These are phyloP conservation scores for Actinia equina DNA, from an alignment of 64 coral and sea anemone genomes.

Conservation along the genomic window DNA sequence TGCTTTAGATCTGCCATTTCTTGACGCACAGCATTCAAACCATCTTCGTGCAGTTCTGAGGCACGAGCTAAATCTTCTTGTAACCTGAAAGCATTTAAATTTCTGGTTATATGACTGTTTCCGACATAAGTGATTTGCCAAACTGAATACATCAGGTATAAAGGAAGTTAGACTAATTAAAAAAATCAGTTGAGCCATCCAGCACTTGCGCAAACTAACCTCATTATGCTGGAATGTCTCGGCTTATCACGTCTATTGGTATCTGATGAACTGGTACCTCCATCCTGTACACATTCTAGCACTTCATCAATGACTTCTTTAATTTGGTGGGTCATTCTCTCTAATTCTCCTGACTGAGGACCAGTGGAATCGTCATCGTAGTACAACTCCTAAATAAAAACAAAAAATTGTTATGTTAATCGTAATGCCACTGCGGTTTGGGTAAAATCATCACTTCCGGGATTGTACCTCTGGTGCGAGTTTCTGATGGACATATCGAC, in stretches of 20 bases:
- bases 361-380: constrained; percentile 90
- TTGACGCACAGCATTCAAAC: neutral
- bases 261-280: neutral
- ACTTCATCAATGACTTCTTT: constrained; percentile 87
- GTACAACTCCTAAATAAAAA: constrained; percentile 69
- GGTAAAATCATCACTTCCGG: neutral
- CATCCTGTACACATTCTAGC: constrained; percentile 37
- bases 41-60: neutral
- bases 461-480: constrained; percentile 72
- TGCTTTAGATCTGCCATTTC: neutral
- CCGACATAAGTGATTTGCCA: too few species aligned
- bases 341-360: constrained; percentile 56
- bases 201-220: neutral
- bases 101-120: neutral
- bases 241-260: neutral
- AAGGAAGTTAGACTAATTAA: neutral
- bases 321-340: constrained; percentile 89
- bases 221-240: neutral
- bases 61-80: neutral
- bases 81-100: neutral
- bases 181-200: too few species aligned
- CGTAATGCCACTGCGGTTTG: neutral
- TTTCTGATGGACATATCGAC: constrained; percentile 49
- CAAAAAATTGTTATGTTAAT: neutral
- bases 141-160: too few species aligned